Evolutionary conservation across 2,888 invertebrate species (phyloP), one percentile per base, ranked within the genome.

Genomic region (Cyrtodaria siliqua): DNA sequence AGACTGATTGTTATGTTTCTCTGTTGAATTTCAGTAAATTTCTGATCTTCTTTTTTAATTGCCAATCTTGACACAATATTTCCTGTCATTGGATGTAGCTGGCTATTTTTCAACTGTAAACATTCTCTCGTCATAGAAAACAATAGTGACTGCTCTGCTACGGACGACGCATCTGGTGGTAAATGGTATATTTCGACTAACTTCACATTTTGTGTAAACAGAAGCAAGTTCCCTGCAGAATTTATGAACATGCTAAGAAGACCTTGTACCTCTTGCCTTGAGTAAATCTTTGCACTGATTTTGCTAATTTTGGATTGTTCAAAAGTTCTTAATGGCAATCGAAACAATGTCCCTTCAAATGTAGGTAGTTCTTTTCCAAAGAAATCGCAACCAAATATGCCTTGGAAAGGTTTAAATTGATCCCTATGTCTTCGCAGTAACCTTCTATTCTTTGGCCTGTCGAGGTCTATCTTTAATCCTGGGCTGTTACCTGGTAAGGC

Each of bases 151-250:
- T 60, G 47, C 1, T 64, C 63, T 12, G 23, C 16, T 33, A 40
- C 18, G 8, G 53, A 44, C 4, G 49, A 38, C 57, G 56, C 47
- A 16, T 42, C 20, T 42, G 44, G 62, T n/a, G 79, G 60, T 4
- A 91, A 56, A 70, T 91, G 88, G 77, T 82, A 88, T 9, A 90
- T 69, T 61, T 85, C 77, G 23, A 92, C 64, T 42, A 71, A 70
- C n/a, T 62, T 47, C 9, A 92, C 89, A 61, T 89, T 91, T 76
- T 92, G 92, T 4, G 90, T 90, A 79, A 92, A 92, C n/a, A 92
- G 78, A 26, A 92, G 79, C 33, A 92, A 66, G 52, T 84, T 86
- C 27, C 91, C 89, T 6, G 86, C 87, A 20, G 83, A 72, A 50
- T 86, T 70, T 20, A 86, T 66, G 4, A 91, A 69, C 77, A 86